Conservation (phyloP, 2,113 vertebrate genomes). For the Helogale parvula region DNA sequence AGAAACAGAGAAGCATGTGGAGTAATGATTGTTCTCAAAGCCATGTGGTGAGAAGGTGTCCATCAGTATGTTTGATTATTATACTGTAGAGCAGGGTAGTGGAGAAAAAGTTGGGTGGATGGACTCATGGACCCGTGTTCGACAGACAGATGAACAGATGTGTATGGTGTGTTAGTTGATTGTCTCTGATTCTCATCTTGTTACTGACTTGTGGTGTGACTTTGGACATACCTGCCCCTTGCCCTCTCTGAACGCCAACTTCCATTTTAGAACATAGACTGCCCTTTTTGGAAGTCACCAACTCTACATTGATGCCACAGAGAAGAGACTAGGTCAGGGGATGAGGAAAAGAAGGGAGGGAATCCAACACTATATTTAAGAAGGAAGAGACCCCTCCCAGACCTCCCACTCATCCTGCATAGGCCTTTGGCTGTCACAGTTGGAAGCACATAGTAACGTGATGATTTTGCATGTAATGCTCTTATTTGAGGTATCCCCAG, state of each 20-base stretch:
- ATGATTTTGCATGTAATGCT: background rate
- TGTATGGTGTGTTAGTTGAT: background rate
- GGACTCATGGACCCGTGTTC: background rate
- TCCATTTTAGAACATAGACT: background rate
- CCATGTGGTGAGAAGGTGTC: background rate
- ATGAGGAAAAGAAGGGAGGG: background rate
- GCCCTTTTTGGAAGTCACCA: background rate
- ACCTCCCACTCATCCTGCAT: background rate
- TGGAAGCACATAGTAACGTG: fast-evolving
- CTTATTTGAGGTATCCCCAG: background rate
- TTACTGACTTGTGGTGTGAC: background rate
- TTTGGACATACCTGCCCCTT: background rate
- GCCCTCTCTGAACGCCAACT: background rate
- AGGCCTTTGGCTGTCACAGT: background rate
- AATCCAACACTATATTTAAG: background rate
- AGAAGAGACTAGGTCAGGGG: background rate
- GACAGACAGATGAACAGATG: background rate
- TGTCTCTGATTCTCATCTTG: background rate
- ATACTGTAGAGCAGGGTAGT: background rate
- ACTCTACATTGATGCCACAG: background rate
- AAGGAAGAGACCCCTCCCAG: background rate
- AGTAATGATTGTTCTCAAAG: background rate
- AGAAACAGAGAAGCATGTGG: background rate
- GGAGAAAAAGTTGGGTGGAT: background rate
- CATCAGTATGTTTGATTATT: background rate